Evolutionary conservation across 2,797 vertebrate genomes (phyloP).

Genomic region (Calcarius lapponicus): DNA sequence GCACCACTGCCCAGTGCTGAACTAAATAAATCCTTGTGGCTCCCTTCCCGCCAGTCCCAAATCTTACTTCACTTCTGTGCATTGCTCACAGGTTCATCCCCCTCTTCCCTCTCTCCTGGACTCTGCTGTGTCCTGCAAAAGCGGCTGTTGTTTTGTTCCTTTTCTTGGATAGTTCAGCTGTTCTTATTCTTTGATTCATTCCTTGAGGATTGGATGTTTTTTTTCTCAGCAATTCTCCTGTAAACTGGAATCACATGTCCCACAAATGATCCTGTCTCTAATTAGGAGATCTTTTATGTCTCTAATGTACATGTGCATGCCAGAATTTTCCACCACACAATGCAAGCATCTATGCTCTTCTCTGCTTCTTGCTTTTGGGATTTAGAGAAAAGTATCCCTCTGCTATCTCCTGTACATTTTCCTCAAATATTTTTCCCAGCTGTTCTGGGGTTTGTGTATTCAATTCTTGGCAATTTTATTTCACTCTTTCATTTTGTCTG

Average conservation of each 20-base stretch:
- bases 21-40: fast-evolving
- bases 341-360: slow-evolving; percentile 1
- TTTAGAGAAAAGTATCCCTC: slow-evolving; percentile 6
- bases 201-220: slow-evolving; percentile 16
- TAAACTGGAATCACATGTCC: slow-evolving; percentile 62
- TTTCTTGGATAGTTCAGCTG: not conserved
- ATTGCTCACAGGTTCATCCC: not conserved
- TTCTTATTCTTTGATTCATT: slow-evolving; percentile 40
- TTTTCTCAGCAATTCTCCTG: slow-evolving; percentile 41
- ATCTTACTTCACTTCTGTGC: not conserved
- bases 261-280: slow-evolving; percentile 58
- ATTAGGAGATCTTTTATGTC: slow-evolving; percentile 63
- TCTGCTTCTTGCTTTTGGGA: not conserved
- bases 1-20: too few relatives aligned
- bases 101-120: not conserved
- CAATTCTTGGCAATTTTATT: not conserved
- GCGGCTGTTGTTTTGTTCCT: fast-evolving
- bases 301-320: slow-evolving; percentile 49
- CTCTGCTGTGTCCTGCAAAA: not conserved
- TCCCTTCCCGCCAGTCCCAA: not conserved
- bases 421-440: not conserved
- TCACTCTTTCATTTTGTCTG: not conserved
- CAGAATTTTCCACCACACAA: slow-evolving; percentile 29
- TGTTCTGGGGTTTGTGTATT: not conserved
- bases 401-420: not conserved